A percentile compares a stretch with the other conserved stretches of the same genome.
Conservation (phyloP, 2,888 invertebrate genomes). For the Eupithecia centaureata region DNA sequence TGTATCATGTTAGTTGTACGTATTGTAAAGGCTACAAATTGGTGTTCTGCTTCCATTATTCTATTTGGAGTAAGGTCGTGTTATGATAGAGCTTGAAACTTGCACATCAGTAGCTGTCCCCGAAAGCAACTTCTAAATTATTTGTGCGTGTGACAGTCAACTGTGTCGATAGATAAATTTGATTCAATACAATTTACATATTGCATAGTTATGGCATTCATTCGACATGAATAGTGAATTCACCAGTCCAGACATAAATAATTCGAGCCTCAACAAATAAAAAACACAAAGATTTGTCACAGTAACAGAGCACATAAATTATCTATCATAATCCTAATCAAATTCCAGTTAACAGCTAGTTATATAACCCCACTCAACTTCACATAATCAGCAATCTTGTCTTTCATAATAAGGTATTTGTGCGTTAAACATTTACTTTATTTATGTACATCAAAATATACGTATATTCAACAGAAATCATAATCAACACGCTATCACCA, state of each 20-base stretch:
- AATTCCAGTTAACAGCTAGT: conserved; percentile 78
- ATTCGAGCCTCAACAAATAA: conserved; percentile 29
- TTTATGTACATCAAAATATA: conserved; percentile 84
- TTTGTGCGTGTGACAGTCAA: conserved; percentile 75
- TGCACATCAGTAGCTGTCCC: conserved; percentile 65
- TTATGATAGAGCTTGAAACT: conserved; percentile 54
- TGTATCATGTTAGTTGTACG: conserved; percentile 45
- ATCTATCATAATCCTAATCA: conserved; percentile 70
- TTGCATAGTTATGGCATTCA: conserved; percentile 21
- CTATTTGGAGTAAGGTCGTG: conserved; percentile 60
- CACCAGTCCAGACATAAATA: conserved; percentile 3
- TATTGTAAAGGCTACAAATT: conserved; percentile 72
- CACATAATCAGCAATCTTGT: conserved; percentile 69
- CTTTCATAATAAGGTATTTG: conserved; percentile 73
- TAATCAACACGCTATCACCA: conserved; percentile 68
- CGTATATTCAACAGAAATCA: conserved; percentile 78
- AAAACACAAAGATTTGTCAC: conserved; percentile 48
- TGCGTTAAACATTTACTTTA: conserved; percentile 84
- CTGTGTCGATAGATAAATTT: conserved; percentile 33
- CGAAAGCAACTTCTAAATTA: conserved; percentile 65
- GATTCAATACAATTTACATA: neutral
- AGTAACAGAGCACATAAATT: conserved; percentile 62
- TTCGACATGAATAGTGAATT: conserved; percentile 15
- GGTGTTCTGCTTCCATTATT: conserved; percentile 77
- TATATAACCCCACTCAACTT: conserved; percentile 74